Percentiles rank a stretch among this genome's conserved stretches.
Evolutionary conservation across 2,888 invertebrate genomes (phyloP).

Genomic region (Dicycla oo): DNA sequence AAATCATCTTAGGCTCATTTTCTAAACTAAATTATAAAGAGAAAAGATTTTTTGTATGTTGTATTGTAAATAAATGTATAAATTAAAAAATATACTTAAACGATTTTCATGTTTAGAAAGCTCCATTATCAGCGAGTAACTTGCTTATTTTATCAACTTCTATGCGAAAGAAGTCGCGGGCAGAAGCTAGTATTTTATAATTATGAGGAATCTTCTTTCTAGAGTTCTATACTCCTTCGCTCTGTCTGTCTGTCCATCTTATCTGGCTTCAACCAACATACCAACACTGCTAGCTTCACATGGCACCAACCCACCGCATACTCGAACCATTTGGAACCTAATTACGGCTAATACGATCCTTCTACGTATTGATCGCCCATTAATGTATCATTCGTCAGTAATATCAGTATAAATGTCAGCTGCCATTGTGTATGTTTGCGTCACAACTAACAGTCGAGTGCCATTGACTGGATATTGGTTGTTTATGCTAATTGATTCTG

Average conservation of each 20-base stretch:
- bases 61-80: too few relatives aligned
- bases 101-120: too few relatives aligned
- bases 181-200: too few relatives aligned
- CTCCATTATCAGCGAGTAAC: too few relatives aligned
- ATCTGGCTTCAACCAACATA: background rate
- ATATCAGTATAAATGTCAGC: conserved; percentile 62
- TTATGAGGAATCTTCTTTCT: background rate
- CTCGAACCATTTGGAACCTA: conserved; percentile 42
- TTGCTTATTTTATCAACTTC: too few relatives aligned
- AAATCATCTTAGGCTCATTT: too few relatives aligned
- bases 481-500: conserved; percentile 55
- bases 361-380: conserved; percentile 70
- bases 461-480: conserved; percentile 44
- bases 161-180: too few relatives aligned
- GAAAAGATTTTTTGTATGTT: too few relatives aligned
- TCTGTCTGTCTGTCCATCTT: too few relatives aligned
- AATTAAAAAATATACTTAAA: too few relatives aligned
- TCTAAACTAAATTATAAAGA: too few relatives aligned
- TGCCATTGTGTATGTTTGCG: conserved; percentile 76
- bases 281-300: conserved; percentile 14
- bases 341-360: conserved; percentile 65
- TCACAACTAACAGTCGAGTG: conserved; percentile 66
- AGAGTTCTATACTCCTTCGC: too few relatives aligned
- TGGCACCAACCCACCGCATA: conserved; percentile 18
- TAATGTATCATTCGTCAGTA: conserved; percentile 64